phyloP scores from a whole-genome alignment of 2,797 vertebrate genomes.

The Trachops cirrhosus region DNA sequence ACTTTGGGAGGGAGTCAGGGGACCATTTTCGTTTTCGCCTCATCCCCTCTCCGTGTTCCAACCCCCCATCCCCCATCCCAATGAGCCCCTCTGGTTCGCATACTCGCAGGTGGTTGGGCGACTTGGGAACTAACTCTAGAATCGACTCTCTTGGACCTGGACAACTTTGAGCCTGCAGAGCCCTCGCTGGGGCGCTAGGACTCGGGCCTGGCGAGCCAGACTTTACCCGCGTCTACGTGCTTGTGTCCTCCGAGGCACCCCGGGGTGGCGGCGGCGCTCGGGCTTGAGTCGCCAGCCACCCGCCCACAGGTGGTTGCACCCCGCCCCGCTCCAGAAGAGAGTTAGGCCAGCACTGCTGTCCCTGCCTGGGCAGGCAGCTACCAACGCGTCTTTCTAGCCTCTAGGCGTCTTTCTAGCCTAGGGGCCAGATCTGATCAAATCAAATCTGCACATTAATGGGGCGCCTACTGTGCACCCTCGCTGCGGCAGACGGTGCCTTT shows the following conservation, averaged over 20 bases:
- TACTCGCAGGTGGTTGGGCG: neutral
- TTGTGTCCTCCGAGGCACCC: neutral
- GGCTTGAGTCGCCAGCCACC: neutral
- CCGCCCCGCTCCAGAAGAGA: neutral
- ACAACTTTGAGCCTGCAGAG: slow-evolving; percentile 18
- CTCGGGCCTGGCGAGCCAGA: neutral
- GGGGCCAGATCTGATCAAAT: slow-evolving; percentile 44
- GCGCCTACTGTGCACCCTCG: slow-evolving; percentile 23
- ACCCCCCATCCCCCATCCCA: neutral
- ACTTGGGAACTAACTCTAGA: slow-evolving; percentile 17
- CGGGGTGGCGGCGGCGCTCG: neutral
- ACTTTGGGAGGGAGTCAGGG: neutral
- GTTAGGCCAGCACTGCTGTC: neutral
- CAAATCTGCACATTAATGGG: slow-evolving; percentile 29
- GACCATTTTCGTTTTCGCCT: neutral
- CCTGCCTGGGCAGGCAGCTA: neutral
- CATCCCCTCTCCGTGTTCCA: neutral
- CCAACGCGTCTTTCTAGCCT: neutral
- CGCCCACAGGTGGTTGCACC: slow-evolving; percentile 73
- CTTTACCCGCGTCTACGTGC: neutral
- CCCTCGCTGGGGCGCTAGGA: neutral
- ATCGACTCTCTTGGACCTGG: neutral
- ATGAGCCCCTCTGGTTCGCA: neutral
- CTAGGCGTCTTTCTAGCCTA: neutral
- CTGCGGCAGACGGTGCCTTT: slow-evolving; percentile 63